Evolutionary conservation across 2,113 vertebrate genomes (phyloP), one percentile per base, ranked within the genome.

Genomic region (Onychostoma macrolepis): DNA sequence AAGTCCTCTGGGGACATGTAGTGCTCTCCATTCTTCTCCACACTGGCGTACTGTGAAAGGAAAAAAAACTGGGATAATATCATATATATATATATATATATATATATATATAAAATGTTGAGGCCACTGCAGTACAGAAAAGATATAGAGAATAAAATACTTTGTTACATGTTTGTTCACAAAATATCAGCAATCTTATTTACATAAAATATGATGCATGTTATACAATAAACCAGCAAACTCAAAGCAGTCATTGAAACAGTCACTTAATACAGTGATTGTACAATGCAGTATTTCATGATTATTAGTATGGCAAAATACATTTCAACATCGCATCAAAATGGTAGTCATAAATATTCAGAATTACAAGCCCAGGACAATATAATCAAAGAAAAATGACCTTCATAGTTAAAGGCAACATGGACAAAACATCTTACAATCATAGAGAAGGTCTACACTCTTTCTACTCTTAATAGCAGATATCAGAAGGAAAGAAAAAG

Each of bases 1-100:
- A 97, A 97, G 90, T 97, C 96, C 93, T 93, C 91, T 3, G 94
- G 95, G 53, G 95, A 97, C 97, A 97, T 96, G 92, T 94, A 96
- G 93, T 88, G 92, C 87, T 97, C 96, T 6, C 94, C 96, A 91
- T 97, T 96, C 92, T 96, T 97, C 92, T 96, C 95, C 91, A 97
- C 82, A 45, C 95, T 96, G 91, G 96, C 96, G 92, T 97, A 97
- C 96, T 97, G 92, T 93, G 87, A 79, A 89, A 85, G 77, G 6
- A 90, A 77, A 50, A 10, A 21, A 65, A 75, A 82, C 53, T 43
- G 61, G 26, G 81, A 6, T 50, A n/a, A 83, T 71, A 71, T 71
- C 56, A 24, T 58, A 9, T 58, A 58, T 8, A 43, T 43, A 12
- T 41, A 41, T 45, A 45, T 10, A 41, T 11, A 50, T 50, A 17